Base-by-base conservation (phyloP, 2,113 vertebrate species). In the Sebastes schlegelii region DNA sequence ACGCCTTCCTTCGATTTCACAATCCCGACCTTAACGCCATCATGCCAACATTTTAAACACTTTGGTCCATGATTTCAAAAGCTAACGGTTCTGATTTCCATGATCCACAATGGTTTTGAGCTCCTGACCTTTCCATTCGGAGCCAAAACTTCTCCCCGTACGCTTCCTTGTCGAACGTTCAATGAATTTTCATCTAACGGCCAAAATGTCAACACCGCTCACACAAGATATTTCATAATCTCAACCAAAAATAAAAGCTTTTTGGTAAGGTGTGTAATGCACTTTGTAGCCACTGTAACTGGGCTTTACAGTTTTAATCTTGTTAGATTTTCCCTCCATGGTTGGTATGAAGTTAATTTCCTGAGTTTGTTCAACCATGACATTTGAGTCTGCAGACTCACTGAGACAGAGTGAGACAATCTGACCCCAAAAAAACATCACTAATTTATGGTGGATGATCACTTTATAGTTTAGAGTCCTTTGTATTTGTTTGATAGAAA, bases 401-500 rank as follows among this genome's bases (percentile, higher is more conserved):
- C 12, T 51, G 16, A 60, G 4, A 71, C 14, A 43, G 17, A 52
- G 5, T 19, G 49, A 52, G 26, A 58, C 49, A 17, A 26, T 17
- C 4, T 2, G n/a, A n/a, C n/a, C 64, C 23, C 34, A 46, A 4
- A 58, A 62, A 21, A 54, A 34, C 3, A 34, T 34, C 34, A 34
- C 48, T 10, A 48, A 64, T 79, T 71, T 7, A 54, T 73, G 61
- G 34, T 16, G 42, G 42, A 54, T 54, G 17, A 55, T 62, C 40
- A 11, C 34, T 69, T 62, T 43, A 26, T 55, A 19, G 26, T 13
- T 23, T 40, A 8, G 10, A 40, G 26, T 40, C 54, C 14, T 74
- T 23, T 68, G 9, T 42, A 21, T n/a, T 6, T 2, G 11, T 62
- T 62, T 74, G 76, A 74, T 72, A 84, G 21, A 4, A 55, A 68